These are phyloP conservation scores for Drosophila tristis DNA, from an alignment of 1,140 invertebrate genomes.

Conservation along the genomic window DNA sequence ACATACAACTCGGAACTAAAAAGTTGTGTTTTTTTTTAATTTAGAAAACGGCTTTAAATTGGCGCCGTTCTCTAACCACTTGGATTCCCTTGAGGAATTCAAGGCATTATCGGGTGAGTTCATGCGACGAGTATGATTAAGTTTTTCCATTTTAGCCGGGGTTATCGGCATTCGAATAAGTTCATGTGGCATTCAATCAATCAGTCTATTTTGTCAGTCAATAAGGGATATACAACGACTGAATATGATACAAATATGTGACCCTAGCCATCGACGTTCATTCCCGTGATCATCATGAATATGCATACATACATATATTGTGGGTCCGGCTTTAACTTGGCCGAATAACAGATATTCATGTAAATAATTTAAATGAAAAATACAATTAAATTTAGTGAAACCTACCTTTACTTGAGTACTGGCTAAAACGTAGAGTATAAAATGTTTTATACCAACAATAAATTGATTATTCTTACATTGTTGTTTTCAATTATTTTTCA, in stretches of 20 bases:
- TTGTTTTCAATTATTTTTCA: slow-evolving; percentile 1
- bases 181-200: too few relatives aligned
- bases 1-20: neutral
- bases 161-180: too few relatives aligned
- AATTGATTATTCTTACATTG: neutral
- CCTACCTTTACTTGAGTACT: slow-evolving; percentile 60
- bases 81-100: slow-evolving; percentile 83
- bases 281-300: too few relatives aligned
- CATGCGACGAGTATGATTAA: neutral
- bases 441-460: too few relatives aligned
- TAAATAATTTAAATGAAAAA: slow-evolving; percentile 23
- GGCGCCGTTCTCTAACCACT: slow-evolving; percentile 81
- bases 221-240: too few relatives aligned
- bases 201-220: too few relatives aligned
- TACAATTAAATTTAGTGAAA: slow-evolving; percentile 43
- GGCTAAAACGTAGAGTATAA: slow-evolving; percentile 36
- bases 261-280: too few relatives aligned
- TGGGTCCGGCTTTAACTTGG: too few relatives aligned
- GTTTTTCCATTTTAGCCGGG: neutral
- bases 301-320: too few relatives aligned
- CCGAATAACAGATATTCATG: too few relatives aligned
- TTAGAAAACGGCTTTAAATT: slow-evolving; percentile 70
- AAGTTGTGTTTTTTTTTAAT: slow-evolving; percentile 50
- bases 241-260: too few relatives aligned
- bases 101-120: slow-evolving; percentile 74